Evolutionary conservation across 2,888 invertebrate genomes (phyloP).

Genomic region (Drosophila pullipes): DNA sequence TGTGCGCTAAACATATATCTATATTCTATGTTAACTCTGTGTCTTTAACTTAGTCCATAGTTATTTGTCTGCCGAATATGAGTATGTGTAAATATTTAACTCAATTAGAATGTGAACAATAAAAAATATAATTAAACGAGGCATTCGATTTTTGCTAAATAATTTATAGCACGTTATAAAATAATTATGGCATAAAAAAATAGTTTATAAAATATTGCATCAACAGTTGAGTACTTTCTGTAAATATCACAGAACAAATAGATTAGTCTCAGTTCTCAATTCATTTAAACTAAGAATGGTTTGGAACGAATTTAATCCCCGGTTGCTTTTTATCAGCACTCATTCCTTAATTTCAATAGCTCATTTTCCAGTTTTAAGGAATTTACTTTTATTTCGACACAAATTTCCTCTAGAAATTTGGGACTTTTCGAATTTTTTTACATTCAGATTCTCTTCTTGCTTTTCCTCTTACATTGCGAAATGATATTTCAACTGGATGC

Average conservation of each 20-base stretch:
- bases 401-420: no score
- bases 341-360: no score
- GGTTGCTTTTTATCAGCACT: background rate
- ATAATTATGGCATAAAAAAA: background rate
- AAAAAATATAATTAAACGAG: background rate
- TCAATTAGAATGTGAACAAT: slow-evolving; percentile 22
- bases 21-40: background rate
- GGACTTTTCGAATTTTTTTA: no score
- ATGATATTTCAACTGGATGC: no score
- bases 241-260: background rate
- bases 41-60: slow-evolving; percentile 8
- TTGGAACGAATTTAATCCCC: slow-evolving; percentile 2
- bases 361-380: no score
- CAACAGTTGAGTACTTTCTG: background rate
- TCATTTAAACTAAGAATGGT: background rate
- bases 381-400: no score
- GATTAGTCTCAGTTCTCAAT: background rate
- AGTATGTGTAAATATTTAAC: slow-evolving; percentile 27
- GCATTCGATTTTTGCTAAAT: background rate
- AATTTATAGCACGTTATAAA: background rate
- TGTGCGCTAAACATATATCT: background rate
- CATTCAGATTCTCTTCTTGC: no score
- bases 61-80: slow-evolving; percentile 29
- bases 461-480: no score
- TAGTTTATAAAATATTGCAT: background rate